Evolutionary conservation across 2,797 vertebrate species (phyloP).

Genomic region (Anas acuta): DNA sequence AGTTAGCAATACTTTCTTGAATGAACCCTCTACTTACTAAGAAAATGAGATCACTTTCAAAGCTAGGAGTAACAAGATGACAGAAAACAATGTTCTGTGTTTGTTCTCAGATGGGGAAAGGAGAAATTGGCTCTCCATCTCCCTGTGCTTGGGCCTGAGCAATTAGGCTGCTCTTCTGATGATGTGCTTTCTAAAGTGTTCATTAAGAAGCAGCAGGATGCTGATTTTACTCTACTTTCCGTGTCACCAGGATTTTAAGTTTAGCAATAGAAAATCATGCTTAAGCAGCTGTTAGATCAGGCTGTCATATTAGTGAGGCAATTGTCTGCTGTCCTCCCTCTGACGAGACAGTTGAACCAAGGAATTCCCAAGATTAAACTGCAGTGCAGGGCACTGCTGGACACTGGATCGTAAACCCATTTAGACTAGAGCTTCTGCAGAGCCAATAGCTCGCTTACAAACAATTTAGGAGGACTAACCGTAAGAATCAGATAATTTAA

Average conservation of each 20-base stretch:
- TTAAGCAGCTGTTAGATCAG: background rate
- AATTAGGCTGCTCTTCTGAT: background rate
- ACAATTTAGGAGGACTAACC: background rate
- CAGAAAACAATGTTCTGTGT: background rate
- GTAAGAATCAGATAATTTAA: background rate
- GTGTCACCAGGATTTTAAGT: background rate
- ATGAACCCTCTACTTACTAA: background rate
- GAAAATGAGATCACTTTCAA: background rate
- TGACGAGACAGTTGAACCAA: background rate
- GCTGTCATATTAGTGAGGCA: background rate
- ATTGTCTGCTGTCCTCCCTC: background rate
- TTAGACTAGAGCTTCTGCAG: background rate
- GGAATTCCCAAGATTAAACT: background rate
- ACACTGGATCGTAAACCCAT: background rate
- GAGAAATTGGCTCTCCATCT: background rate
- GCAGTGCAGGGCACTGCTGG: slow-evolving; percentile 1
- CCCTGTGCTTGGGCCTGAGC: background rate
- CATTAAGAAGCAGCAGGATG: background rate
- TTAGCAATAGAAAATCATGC: background rate
- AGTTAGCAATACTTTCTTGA: background rate
- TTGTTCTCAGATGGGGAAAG: background rate
- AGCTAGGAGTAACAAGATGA: background rate
- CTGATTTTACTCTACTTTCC: background rate
- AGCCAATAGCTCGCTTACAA: slow-evolving; percentile 11
- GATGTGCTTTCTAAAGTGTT: background rate